These are phyloP conservation scores for Mactra quadrangularis DNA, from an alignment of 1,140 invertebrate species.

Conservation along the genomic window DNA sequence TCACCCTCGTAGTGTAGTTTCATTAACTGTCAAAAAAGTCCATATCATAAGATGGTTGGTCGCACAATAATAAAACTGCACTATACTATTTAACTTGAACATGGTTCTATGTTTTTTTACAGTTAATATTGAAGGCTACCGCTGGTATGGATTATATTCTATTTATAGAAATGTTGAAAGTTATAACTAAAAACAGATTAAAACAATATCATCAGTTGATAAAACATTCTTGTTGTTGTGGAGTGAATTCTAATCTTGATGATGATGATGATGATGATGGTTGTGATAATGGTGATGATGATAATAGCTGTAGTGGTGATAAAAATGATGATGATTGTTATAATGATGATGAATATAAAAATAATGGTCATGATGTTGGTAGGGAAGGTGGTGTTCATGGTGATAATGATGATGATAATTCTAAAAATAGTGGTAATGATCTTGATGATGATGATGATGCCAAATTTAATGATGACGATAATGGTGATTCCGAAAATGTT, in stretches of 20 bases:
- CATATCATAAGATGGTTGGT: too few species aligned
- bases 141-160: slow-evolving; percentile 92
- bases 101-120: slow-evolving; percentile 61
- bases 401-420: too few species aligned
- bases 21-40: too few species aligned
- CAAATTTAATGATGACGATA: too few species aligned
- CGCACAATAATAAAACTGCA: too few species aligned
- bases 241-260: background rate
- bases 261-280: background rate
- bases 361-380: background rate
- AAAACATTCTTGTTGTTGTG: too few species aligned
- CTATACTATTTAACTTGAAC: too few species aligned
- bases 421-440: too few species aligned
- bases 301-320: background rate
- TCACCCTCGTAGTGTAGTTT: too few species aligned
- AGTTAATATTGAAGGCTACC: slow-evolving; percentile 89
- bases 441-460: too few species aligned
- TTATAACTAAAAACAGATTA: slow-evolving; percentile 85
- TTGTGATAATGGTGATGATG: background rate
- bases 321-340: background rate
- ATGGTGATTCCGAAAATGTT: too few species aligned
- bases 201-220: background rate
- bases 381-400: too few species aligned
- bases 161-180: slow-evolving; percentile 88
- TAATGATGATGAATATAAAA: background rate